These are phyloP conservation scores for Nanorana parkeri DNA, from an alignment of 2,113 vertebrate genomes.

Conservation along the genomic window DNA sequence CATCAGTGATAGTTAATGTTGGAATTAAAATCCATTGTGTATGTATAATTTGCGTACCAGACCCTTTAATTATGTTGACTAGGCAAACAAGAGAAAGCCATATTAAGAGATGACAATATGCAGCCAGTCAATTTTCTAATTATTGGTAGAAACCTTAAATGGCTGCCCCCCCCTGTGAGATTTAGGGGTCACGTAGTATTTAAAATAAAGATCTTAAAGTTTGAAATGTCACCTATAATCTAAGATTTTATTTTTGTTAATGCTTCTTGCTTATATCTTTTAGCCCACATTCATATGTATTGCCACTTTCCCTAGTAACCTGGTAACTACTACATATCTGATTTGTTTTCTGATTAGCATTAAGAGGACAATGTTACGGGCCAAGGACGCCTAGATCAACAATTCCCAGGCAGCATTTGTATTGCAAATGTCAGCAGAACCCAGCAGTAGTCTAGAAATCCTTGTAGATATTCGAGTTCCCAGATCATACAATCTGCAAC, in stretches of 20 bases:
- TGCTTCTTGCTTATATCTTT: neutral
- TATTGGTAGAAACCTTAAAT: too few relatives aligned
- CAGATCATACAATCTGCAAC: constrained; percentile 2
- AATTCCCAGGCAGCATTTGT: constrained; percentile 51
- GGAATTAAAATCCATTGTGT: too few relatives aligned
- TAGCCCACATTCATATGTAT: constrained; percentile 6
- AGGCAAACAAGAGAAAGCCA: too few relatives aligned
- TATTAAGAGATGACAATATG: too few relatives aligned
- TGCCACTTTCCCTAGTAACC: constrained; percentile 35
- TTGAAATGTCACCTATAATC: neutral
- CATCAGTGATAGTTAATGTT: too few relatives aligned
- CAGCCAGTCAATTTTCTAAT: too few relatives aligned
- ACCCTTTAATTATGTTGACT: too few relatives aligned
- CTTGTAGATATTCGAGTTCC: constrained; percentile 8
- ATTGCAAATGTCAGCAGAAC: constrained; percentile 49
- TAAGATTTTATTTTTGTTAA: neutral
- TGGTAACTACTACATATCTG: constrained; percentile 26
- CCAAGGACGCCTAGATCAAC: constrained; percentile 35
- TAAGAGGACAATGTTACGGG: constrained; percentile 41
- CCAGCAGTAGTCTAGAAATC: constrained; percentile 10
- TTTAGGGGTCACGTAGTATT: too few relatives aligned
- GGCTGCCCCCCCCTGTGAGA: too few relatives aligned
- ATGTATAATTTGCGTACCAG: too few relatives aligned
- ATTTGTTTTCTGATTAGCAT: constrained; percentile 56
- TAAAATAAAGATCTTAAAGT: too few relatives aligned